Evolutionary conservation across 2,797 vertebrate species (phyloP), one percentile per base, ranked within the genome.

Genomic region (Sciurus vulgaris): DNA sequence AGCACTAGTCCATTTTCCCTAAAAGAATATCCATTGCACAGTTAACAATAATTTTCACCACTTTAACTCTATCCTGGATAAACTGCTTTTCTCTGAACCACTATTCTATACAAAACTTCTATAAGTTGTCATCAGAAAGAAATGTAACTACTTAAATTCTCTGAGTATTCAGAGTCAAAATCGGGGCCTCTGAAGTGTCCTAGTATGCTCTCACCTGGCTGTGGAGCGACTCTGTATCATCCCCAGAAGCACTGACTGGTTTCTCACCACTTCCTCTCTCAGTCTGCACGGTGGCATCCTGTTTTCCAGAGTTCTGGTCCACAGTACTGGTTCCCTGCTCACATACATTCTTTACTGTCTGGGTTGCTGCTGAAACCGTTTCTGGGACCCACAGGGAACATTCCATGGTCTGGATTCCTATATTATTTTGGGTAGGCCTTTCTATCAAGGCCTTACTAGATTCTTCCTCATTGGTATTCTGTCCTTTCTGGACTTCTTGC

Each of bases 141-240:
- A 93, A 18, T 38, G 56, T 22, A 35, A 56, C 28, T 93, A 47
- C 20, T 92, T 35, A 87, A 87, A 84, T 47, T 78, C n/a, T 76
- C 73, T 61, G 9, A 69, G 38, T 56, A 78, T 49, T 28, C 35
- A 59, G 11, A 78, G 86, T 61, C 28, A 67, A 73, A 54, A 93
- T 49, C 13, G 47, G 33, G 74, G 65, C 17, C 22, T 81, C 56
- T 8, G 6, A 82, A 26, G 74, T 14, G 13, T 14, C 54, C 47
- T 4, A 1, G 2, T 3, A 7, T 26, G 24, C 18, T 13, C 98
- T 96, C 96, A 99, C 99, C 99, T 99, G 99, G 97, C 98, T 98
- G 74, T 98, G 98, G 18, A 98, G 96, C 2, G 98, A 98, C 65
- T 98, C 98, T 0, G 95, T 97, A 38, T 98, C 98, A 5, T 98